These are phyloP conservation scores for Smittia sp. DNA, from an alignment of 2,888 invertebrate species.

Conservation along the genomic window DNA sequence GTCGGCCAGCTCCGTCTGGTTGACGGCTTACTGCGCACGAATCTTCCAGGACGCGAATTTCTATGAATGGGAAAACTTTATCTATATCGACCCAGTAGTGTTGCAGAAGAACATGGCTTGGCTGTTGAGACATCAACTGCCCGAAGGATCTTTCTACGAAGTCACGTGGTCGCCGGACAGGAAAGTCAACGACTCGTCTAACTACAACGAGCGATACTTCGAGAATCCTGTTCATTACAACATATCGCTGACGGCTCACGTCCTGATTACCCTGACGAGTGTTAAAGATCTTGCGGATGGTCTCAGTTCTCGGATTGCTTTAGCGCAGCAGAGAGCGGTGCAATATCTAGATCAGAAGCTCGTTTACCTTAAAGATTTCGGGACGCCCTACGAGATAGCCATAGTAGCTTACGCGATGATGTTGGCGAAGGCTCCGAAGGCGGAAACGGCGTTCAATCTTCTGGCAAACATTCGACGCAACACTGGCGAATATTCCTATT, in stretches of 20 bases:
- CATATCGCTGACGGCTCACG: conserved; percentile 89
- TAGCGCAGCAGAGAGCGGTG: conserved; percentile 72
- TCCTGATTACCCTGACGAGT: conserved; percentile 79
- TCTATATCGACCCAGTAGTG: conserved; percentile 87
- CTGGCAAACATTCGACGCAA: conserved; percentile 64
- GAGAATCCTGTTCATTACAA: conserved; percentile 66
- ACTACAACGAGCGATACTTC: conserved; percentile 54
- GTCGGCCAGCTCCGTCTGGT: conserved; percentile 83
- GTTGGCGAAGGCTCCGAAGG: conserved; percentile 77
- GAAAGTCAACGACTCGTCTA: conserved; percentile 75
- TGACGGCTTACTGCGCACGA: conserved; percentile 87
- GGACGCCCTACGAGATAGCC: conserved; percentile 80
- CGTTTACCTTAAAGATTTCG: conserved; percentile 66
- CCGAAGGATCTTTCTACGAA: conserved; percentile 86
- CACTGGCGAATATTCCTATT: conserved; percentile 80
- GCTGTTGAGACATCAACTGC: conserved; percentile 80
- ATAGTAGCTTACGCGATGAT: conserved; percentile 87
- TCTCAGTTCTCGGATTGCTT: conserved; percentile 54
- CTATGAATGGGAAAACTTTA: conserved; percentile 95
- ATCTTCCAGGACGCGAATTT: conserved; percentile 89
- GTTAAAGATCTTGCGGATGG: conserved; percentile 75
- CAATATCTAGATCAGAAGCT: conserved; percentile 80
- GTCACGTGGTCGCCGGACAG: conserved; percentile 82
- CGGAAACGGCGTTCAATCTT: conserved; percentile 77
- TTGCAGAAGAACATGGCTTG: conserved; percentile 82